Base-by-base conservation (phyloP, 2,888 invertebrate species). In the Drosophila lutescens region DNA sequence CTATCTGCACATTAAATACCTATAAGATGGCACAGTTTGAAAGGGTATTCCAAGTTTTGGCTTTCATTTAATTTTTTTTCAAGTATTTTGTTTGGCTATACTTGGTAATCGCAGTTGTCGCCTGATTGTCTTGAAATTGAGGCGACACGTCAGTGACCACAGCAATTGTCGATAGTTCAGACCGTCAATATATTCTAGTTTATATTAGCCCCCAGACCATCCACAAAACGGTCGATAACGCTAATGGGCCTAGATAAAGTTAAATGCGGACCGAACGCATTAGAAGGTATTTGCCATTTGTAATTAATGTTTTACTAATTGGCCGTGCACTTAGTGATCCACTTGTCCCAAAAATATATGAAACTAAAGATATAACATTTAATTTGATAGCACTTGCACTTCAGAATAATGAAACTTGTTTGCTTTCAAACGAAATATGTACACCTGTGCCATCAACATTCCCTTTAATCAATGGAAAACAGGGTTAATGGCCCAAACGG, bases 21-120 rank as follows among this genome's bases (percentile, higher is more conserved):
- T 15, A 20, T 7, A 10, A 5, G 8, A 26, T 10, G 17, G 26
- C 3, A 0, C 13, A 20, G 12, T 53, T 23, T 15, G 9, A 13
- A 3, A 63, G 51, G 20, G 65, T 15, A 44, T 44, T 43, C 0
- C 0, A 0, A 15, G 36, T 7, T 32, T n/a, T 10, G 36, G 3
- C 2, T 44, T 15, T 3, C 13, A 10, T 17, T 51, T 12, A 10
- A 3, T 38, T n/a, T 12, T 41, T 55, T 62, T 54, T 26, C 26
- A 34, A 47, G 44, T 49, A 44, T 49, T 54, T 51, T 40, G 53
- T 61, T 67, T 55, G 51, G 23, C 56, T 57, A 77, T 81, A 86
- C 79, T 77, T 72, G 55, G 66, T 60, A 61, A 77, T 77, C 74
- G 77, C 76, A 85, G 68, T 80, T 86, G 65, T 61, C 77, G 77